These are phyloP conservation scores for Melikaiella ostensackeni DNA, from an alignment of 2,888 invertebrate species.

Conservation along the genomic window DNA sequence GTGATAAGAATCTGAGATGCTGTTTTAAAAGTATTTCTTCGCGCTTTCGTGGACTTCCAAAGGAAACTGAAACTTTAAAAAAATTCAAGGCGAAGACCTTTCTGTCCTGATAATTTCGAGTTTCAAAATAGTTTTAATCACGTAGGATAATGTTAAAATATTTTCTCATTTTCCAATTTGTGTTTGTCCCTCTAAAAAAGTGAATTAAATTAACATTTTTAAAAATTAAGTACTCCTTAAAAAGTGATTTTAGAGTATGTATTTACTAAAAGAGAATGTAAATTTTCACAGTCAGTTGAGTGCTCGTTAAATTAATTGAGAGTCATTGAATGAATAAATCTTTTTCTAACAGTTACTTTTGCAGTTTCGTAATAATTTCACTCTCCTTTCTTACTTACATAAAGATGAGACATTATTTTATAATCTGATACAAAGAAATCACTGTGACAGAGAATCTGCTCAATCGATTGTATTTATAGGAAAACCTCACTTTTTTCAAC, in stretches of 20 bases:
- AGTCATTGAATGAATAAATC: background rate
- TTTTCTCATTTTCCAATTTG: too few species aligned
- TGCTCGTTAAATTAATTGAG: background rate
- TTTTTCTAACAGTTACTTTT: background rate
- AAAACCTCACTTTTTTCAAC: too few species aligned
- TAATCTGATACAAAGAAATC: background rate
- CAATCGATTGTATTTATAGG: slow-evolving; percentile 46
- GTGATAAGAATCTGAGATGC: slow-evolving; percentile 46
- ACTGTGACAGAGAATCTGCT: background rate
- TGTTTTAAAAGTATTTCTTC: slow-evolving; percentile 45
- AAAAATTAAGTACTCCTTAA: too few species aligned
- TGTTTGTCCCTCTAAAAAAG: too few species aligned
- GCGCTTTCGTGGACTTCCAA: slow-evolving; percentile 44
- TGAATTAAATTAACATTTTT: too few species aligned
- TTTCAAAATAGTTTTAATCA: background rate
- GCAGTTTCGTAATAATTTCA: background rate
- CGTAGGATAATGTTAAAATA: background rate
- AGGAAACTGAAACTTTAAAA: slow-evolving; percentile 31
- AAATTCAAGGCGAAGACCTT: slow-evolving; percentile 10
- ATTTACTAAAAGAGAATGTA: background rate
- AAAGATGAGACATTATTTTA: background rate
- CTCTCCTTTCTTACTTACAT: background rate
- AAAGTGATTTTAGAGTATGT: too few species aligned
- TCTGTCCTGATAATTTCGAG: background rate
- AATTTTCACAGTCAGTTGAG: background rate